phyloP scores from a whole-genome alignment of 2,888 invertebrate genomes.

The Lacanobia oleracea region DNA sequence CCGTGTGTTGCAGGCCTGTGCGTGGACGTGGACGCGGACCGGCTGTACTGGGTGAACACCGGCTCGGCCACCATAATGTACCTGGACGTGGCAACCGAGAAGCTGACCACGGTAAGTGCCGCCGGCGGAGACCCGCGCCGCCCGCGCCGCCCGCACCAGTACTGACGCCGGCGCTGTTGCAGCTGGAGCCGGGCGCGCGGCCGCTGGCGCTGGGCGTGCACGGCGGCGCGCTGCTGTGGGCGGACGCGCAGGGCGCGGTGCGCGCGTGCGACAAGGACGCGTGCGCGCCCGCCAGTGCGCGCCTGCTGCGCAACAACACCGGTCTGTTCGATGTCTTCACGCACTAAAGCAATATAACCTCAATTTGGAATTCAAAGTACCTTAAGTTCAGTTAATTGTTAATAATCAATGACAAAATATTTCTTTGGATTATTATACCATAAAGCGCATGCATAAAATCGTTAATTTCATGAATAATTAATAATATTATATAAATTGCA shows the following conservation, averaged over 20 bases:
- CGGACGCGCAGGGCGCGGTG: conserved; percentile 92
- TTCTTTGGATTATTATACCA: too few species aligned
- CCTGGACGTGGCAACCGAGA: conserved; percentile 86
- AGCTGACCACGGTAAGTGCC: conserved; percentile 72
- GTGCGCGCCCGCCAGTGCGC: conserved; percentile 76
- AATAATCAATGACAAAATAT: too few species aligned
- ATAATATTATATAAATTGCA: too few species aligned
- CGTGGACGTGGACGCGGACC: conserved; percentile 90
- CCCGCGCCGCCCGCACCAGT: too few species aligned
- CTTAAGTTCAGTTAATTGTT: too few species aligned
- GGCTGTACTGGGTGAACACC: conserved; percentile 93
- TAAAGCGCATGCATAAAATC: too few species aligned
- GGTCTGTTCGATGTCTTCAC: conserved; percentile 70
- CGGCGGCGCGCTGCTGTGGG: conserved; percentile 92
- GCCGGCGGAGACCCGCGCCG: too few species aligned
- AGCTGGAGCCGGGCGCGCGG: conserved; percentile 78
- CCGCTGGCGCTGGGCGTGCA: conserved; percentile 93
- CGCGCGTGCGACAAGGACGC: conserved; percentile 91
- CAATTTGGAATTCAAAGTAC: too few species aligned
- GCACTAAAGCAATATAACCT: too few species aligned
- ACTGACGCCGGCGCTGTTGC: not conserved
- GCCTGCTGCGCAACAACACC: conserved; percentile 91
- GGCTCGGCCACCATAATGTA: conserved; percentile 90
- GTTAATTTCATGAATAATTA: too few species aligned
- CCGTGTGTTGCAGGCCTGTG: conserved; percentile 87